Conservation (phyloP, 2,113 vertebrate genomes). For the Strix uralensis region DNA sequence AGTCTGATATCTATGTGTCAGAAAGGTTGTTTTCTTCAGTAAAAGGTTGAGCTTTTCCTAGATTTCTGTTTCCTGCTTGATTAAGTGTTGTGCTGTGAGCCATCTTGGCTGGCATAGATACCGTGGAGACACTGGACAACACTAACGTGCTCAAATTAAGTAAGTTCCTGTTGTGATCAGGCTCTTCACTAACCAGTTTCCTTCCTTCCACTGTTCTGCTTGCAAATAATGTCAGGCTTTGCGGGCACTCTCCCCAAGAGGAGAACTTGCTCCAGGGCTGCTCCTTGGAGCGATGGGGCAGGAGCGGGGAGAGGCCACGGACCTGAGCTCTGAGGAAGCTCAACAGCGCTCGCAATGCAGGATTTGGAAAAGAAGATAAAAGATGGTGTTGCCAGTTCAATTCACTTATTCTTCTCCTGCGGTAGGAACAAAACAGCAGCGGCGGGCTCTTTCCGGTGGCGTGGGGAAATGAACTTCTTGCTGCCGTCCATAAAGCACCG, state of each 20-base stretch:
- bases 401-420: neutral
- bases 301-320: neutral
- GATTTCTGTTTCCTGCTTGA: neutral
- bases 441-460: neutral
- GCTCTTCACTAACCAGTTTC: neutral
- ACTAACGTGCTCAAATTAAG: neutral
- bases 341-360: fast-evolving
- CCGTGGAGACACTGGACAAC: neutral
- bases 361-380: neutral
- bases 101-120: neutral
- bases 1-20: neutral
- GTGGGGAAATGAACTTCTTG: neutral
- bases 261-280: neutral
- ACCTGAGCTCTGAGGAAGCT: fast-evolving
- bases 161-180: neutral
- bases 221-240: neutral
- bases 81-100: neutral
- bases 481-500: neutral
- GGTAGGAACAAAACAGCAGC: neutral
- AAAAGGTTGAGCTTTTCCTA: neutral
- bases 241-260: neutral
- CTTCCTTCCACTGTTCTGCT: neutral
- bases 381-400: neutral
- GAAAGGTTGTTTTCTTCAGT: neutral
- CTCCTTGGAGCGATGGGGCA: neutral